phyloP scores from a whole-genome alignment of 2,888 invertebrate species.

The Myopa testacea region DNA sequence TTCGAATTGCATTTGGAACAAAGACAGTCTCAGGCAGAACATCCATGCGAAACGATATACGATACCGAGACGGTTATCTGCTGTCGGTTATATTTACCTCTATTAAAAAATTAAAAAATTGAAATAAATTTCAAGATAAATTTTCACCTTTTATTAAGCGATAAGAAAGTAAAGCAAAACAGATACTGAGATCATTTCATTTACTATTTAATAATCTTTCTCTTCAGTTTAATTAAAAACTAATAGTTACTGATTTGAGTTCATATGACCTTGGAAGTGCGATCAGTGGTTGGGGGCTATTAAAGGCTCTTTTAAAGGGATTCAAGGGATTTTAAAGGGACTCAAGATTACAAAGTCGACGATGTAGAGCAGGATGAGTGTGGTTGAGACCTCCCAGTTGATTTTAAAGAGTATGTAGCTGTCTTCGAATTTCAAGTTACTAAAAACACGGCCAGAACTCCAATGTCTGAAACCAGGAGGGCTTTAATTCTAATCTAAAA shows the following conservation, averaged over 20 bases:
- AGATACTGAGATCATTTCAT: conserved; percentile 28
- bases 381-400: neutral
- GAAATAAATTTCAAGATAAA: conserved; percentile 30
- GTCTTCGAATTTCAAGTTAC: neutral
- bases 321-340: too few relatives aligned
- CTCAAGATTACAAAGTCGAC: too few relatives aligned
- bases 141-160: conserved; percentile 28
- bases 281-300: too few relatives aligned
- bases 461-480: too few relatives aligned
- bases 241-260: conserved; percentile 21
- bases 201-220: conserved; percentile 59
- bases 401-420: neutral
- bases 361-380: neutral
- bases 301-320: too few relatives aligned
- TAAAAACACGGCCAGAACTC: too few relatives aligned
- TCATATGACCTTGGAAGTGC: neutral
- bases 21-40: conserved; percentile 12
- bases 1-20: neutral
- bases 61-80: conserved; percentile 27
- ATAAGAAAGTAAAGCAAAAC: conserved; percentile 34
- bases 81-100: neutral
- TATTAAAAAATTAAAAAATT: conserved; percentile 1
- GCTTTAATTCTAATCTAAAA: too few relatives aligned
- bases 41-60: neutral
- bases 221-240: conserved; percentile 57